phyloP scores from a whole-genome alignment of 2,888 invertebrate species.

The Metopia argyrocephala region DNA sequence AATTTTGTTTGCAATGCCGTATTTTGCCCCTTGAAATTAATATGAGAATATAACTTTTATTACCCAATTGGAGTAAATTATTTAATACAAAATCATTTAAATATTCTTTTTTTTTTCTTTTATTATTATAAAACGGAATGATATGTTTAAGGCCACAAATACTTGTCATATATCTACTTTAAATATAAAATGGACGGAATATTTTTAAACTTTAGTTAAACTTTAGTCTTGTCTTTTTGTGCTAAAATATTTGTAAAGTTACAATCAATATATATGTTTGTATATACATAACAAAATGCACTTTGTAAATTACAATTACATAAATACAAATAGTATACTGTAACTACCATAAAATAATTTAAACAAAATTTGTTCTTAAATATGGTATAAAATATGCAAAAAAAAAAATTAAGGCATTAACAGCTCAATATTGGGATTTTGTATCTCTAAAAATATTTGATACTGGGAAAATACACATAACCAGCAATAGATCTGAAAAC shows the following conservation, averaged over 20 bases:
- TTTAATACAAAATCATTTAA: too few species aligned
- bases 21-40: too few species aligned
- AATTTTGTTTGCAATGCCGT: too few species aligned
- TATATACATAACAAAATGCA: background rate
- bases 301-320: too few species aligned
- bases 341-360: conserved; percentile 17
- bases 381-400: background rate
- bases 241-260: background rate
- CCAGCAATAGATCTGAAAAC: conserved; percentile 89
- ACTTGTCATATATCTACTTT: background rate
- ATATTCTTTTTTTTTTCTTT: conserved; percentile 1
- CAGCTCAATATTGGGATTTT: conserved; percentile 92
- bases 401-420: conserved; percentile 71
- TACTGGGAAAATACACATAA: conserved; percentile 91
- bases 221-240: too few species aligned
- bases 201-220: too few species aligned
- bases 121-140: conserved; percentile 12
- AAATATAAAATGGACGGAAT: conserved; percentile 54
- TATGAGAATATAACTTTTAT: too few species aligned
- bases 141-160: conserved; percentile 23
- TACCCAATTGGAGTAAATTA: too few species aligned
- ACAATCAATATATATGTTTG: background rate
- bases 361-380: background rate
- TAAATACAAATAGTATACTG: too few species aligned
- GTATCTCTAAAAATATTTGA: conserved; percentile 87